Evolutionary conservation across 2,113 vertebrate species (phyloP).

Genomic region (Rhinichthys klamathensis): DNA sequence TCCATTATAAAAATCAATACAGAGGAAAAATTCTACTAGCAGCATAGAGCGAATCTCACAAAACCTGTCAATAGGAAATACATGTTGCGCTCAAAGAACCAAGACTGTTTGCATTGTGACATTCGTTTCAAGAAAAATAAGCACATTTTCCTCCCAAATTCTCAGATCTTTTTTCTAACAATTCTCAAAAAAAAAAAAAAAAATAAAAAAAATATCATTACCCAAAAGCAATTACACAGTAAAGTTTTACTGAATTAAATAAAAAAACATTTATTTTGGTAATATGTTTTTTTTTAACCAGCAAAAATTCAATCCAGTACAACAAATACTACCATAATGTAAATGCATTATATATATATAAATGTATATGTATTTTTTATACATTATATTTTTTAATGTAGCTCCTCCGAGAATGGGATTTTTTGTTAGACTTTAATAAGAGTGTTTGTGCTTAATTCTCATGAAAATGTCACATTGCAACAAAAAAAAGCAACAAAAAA

Average conservation of each 20-base stretch:
- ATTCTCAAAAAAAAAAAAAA: no score
- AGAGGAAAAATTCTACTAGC: background rate
- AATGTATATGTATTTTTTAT: no score
- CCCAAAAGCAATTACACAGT: background rate
- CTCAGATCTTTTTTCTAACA: background rate
- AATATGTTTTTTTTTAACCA: background rate
- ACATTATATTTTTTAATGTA: no score
- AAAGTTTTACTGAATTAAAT: no score
- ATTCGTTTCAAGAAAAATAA: background rate
- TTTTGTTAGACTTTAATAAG: no score
- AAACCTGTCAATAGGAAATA: background rate
- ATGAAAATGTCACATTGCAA: background rate
- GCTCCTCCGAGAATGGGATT: no score
- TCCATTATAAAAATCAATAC: constrained; percentile 27
- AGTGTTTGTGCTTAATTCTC: background rate
- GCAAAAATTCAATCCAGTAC: background rate
- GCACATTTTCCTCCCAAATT: background rate
- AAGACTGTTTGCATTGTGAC: background rate
- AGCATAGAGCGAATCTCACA: background rate
- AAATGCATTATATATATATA: background rate
- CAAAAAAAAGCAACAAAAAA: background rate
- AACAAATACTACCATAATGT: background rate
- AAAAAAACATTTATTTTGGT: background rate
- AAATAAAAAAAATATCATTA: background rate
- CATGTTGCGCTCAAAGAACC: background rate